A percentile compares a stretch with the other conserved stretches of the same genome.
Conservation (phyloP, 1,140 invertebrate genomes). For the Battus philenor region DNA sequence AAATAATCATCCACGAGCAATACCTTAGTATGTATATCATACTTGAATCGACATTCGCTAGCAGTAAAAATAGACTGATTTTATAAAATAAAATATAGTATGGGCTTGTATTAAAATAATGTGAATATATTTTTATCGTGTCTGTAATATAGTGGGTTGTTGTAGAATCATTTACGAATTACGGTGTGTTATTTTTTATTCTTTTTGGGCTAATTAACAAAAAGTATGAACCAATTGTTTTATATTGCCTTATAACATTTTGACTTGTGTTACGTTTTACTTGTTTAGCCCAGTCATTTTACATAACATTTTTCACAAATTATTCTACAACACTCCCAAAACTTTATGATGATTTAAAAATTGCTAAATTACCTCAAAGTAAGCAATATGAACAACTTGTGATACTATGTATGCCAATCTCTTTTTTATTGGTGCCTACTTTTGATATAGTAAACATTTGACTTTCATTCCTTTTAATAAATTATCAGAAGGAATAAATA, state of each 20-base stretch:
- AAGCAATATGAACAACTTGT: constrained; percentile 13
- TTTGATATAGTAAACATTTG: constrained; percentile 1
- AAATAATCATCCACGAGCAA: constrained; percentile 9
- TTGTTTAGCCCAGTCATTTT: too few relatives aligned
- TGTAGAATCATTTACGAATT: too few relatives aligned
- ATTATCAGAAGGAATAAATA: not conserved
- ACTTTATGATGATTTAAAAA: too few relatives aligned
- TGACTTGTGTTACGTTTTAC: not conserved
- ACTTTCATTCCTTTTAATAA: constrained; percentile 3
- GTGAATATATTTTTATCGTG: too few relatives aligned
- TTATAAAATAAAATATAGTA: constrained; percentile 7
- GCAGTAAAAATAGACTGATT: constrained; percentile 17
- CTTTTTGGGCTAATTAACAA: not conserved
- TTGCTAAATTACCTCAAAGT: constrained; percentile 14
- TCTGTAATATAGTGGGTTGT: too few relatives aligned
- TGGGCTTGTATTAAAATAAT: constrained; percentile 5
- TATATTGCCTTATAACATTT: not conserved
- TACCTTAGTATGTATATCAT: constrained; percentile 5
- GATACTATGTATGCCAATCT: constrained; percentile 8
- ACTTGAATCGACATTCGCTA: constrained; percentile 15
- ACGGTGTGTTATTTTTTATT: not conserved
- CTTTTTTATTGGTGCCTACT: constrained; percentile 8
- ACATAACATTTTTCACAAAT: too few relatives aligned
- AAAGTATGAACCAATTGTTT: not conserved
- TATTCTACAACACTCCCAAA: too few relatives aligned